These are phyloP conservation scores for Metridium senile DNA, from an alignment of 92 coral and sea anemone genomes.

Conservation along the genomic window DNA sequence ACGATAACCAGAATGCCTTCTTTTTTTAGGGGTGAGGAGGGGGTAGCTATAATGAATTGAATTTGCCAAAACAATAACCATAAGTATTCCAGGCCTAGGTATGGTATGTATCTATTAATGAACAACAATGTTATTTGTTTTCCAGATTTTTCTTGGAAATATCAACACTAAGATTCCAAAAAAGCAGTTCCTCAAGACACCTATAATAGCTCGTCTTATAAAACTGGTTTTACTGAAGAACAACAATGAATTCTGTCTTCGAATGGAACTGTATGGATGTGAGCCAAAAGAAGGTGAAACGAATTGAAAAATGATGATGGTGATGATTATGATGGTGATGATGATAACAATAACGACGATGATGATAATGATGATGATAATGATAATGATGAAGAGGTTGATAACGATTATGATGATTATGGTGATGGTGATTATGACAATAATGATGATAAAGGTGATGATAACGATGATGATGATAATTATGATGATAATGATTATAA, in stretches of 20 bases:
- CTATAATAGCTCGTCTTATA: conserved; percentile 78
- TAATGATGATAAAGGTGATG: background rate
- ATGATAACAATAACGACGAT: background rate
- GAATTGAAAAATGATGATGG: background rate
- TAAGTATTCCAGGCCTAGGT: too few relatives aligned
- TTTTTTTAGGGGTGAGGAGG: too few relatives aligned
- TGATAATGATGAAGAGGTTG: background rate
- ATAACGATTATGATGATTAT: background rate
- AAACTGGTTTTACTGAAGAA: conserved; percentile 47
- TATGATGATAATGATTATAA: background rate
- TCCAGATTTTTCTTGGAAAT: conserved; percentile 63
- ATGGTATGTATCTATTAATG: too few relatives aligned
- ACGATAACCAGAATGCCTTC: too few relatives aligned
- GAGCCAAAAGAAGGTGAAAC: conserved; percentile 80
- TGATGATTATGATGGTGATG: background rate
- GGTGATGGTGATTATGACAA: background rate
- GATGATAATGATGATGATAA: background rate
- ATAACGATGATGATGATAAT: background rate
- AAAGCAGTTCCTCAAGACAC: conserved; percentile 27
- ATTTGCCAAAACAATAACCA: too few relatives aligned
- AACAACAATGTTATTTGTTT: background rate
- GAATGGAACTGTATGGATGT: conserved; percentile 90
- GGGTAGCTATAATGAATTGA: too few relatives aligned
- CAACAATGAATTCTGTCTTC: conserved; percentile 44
- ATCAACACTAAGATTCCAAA: background rate